Base-by-base conservation (phyloP, 2,797 vertebrate species). In the Otolemur crassicaudatus region DNA sequence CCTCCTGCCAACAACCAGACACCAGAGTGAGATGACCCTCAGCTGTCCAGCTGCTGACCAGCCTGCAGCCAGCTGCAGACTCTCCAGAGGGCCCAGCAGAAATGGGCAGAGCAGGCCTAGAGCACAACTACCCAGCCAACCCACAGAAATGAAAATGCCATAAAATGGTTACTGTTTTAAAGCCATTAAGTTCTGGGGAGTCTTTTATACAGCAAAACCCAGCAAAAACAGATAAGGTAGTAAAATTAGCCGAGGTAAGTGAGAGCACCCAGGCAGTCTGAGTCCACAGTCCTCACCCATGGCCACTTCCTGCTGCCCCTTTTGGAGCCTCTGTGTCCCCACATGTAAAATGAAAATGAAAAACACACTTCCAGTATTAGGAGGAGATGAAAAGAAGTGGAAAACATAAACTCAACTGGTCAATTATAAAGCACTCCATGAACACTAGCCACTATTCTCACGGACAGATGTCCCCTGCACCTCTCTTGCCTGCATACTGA, bases 81-180 rank as follows among this genome's bases (percentile, higher is more conserved):
- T 6, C 0, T 0, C 0, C 19, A n/a, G 56, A 3, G 12, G 34
- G 31, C 34, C 80, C 58, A 5, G 60, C 0, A 0, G 49, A n/a
- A 14, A 9, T 0, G 3, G 2, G 8, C 43, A 2, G 37, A 49
- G 80, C 56, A 22, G 43, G 61, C 73, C 43, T 23, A 4, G 49
- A 1, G 25, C 17, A 17, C 43, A 87, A n/a, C 17, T 2, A 20
- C 81, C 46, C 17, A 1, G 49, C 19, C 12, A 9, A 25, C 87
- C 56, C 27, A 22, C 2, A 1, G 37, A 61, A 53, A 0, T 9
- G 31, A 9, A 43, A 67, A 56, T 27, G 20, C 83, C 61, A 43
- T 20, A 58, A n/a, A 58, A 37, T 0, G 10, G 13, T 11, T 12
- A 20, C 9, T 58, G 63, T 20, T 40, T 31, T 31, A 40, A 46